Percentiles rank a stretch among this genome's conserved stretches.
Conservation (phyloP, 1,140 invertebrate genomes). For the Pachypeltis micranthus region DNA sequence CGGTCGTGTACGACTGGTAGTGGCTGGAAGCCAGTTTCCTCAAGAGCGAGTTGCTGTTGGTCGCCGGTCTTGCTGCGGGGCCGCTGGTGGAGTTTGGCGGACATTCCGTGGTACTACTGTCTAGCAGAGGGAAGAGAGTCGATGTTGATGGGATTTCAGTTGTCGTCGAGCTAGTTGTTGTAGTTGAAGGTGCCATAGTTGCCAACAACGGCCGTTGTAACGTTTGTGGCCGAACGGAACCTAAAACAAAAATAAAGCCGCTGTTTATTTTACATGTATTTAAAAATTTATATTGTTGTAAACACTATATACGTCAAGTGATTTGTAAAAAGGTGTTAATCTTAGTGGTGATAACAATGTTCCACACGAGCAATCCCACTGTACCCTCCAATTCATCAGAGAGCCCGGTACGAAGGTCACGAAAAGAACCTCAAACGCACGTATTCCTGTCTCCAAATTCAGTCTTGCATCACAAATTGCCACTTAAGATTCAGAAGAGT, state of each 20-base stretch:
- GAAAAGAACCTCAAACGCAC: no score
- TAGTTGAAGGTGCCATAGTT: constrained; percentile 36
- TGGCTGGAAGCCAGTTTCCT: constrained; percentile 63
- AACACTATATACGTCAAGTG: no score
- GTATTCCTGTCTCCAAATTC: no score
- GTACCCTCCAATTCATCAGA: no score
- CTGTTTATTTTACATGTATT: no score
- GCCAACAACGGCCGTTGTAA: constrained; percentile 45
- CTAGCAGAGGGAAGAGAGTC: constrained; percentile 31
- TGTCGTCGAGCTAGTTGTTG: constrained; percentile 32
- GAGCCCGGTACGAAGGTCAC: no score
- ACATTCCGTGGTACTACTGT: constrained; percentile 48
- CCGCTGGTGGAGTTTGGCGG: constrained; percentile 45
- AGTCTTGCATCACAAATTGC: no score
- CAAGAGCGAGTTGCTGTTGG: constrained; percentile 51
- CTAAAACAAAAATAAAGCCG: constrained; percentile 39
- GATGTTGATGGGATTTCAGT: constrained; percentile 33
- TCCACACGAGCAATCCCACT: no score
- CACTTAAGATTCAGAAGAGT: no score
- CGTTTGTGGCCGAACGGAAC: constrained; percentile 54
- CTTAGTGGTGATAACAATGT: no score
- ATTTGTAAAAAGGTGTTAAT: no score
- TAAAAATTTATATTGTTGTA: no score
- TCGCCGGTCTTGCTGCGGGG: constrained; percentile 27
- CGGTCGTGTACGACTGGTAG: constrained; percentile 77